Conservation (phyloP, 1,140 invertebrate species). For the Harpegnathos saltator region DNA sequence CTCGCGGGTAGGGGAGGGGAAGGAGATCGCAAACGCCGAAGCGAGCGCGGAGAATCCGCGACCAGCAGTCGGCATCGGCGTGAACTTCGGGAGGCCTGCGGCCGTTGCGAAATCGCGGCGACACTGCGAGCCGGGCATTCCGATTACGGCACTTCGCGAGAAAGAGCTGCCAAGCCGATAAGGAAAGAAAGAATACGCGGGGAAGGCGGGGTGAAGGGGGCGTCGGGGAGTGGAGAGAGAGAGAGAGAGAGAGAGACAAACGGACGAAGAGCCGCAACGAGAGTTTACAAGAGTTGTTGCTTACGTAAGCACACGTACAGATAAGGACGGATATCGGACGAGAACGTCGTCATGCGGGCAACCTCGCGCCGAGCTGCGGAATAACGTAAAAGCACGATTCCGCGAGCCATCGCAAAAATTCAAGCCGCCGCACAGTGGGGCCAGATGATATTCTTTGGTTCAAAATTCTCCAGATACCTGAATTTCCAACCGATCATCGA, state of each 20-base stretch:
- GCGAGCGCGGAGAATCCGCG: not conserved
- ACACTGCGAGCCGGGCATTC: constrained; percentile 29
- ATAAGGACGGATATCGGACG: constrained; percentile 70
- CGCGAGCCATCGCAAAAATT: constrained; percentile 13
- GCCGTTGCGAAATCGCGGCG: constrained; percentile 36
- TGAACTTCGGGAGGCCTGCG: not conserved
- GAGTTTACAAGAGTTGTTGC: constrained; percentile 60
- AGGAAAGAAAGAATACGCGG: constrained; percentile 48
- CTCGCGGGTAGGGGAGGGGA: not conserved
- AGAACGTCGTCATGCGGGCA: constrained; percentile 62
- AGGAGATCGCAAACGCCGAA: too few species aligned
- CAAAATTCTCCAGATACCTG: too few species aligned
- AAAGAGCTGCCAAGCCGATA: constrained; percentile 29
- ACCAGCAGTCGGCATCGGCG: not conserved
- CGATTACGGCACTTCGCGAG: constrained; percentile 38
- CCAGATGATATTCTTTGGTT: too few species aligned
- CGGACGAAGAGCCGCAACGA: constrained; percentile 5
- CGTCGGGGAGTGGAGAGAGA: too few species aligned
- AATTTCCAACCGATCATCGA: too few species aligned
- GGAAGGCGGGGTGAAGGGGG: constrained; percentile 27
- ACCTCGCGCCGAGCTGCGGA: constrained; percentile 40
- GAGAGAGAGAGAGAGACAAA: too few species aligned
- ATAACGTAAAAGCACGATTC: constrained; percentile 31
- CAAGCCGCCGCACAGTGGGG: too few species aligned
- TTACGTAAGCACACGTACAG: constrained; percentile 70